These are phyloP conservation scores for Papilio polytes DNA, from an alignment of 1,140 invertebrate genomes.

Conservation along the genomic window DNA sequence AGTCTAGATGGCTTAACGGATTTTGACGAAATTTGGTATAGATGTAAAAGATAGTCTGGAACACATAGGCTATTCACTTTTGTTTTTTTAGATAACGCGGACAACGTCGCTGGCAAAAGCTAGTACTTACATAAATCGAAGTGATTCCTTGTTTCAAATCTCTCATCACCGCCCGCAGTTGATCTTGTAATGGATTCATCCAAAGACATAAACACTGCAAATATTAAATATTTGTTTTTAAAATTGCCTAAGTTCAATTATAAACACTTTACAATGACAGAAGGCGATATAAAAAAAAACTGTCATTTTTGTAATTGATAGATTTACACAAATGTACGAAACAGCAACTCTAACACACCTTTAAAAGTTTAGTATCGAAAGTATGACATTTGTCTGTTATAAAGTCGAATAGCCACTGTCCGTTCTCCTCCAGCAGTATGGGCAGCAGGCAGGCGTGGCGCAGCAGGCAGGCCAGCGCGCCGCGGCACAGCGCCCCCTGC, in stretches of 20 bases:
- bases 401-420: conserved; percentile 74
- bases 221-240: conserved; percentile 9
- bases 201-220: conserved; percentile 72
- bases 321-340: background rate
- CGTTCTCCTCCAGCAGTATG: conserved; percentile 70
- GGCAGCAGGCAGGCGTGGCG: conserved; percentile 55
- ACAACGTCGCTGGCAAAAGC: too few species aligned
- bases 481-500: conserved; percentile 56
- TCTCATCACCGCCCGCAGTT: conserved; percentile 69
- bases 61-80: too few species aligned
- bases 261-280: too few species aligned
- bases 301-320: too few species aligned
- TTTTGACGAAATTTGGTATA: too few species aligned
- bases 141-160: conserved; percentile 76
- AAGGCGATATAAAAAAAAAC: too few species aligned
- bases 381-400: conserved; percentile 65
- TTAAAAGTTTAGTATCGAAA: conserved; percentile 70
- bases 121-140: conserved; percentile 73
- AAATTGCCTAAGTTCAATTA: background rate
- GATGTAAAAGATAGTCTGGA: too few species aligned
- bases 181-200: conserved; percentile 76
- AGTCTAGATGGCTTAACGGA: too few species aligned
- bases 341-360: conserved; percentile 49
- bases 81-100: too few species aligned
- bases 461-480: conserved; percentile 41